A percentile compares a stretch with the other conserved stretches of the same genome.
These are phyloP conservation scores for Drosophila mercatorum DNA, from an alignment of 2,888 invertebrate genomes.

Conservation along the genomic window DNA sequence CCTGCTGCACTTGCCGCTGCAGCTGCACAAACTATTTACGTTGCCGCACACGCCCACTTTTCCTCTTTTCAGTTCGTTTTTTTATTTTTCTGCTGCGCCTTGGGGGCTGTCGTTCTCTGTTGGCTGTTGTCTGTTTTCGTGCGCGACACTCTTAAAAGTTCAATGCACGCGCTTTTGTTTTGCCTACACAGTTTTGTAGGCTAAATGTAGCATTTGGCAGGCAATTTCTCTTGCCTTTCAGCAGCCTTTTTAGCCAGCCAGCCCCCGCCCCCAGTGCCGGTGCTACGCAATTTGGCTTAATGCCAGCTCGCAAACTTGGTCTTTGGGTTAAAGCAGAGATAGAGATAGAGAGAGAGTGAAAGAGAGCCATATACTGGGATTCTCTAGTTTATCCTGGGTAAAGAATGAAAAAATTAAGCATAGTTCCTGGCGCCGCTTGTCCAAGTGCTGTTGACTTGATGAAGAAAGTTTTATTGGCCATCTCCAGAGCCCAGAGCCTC, in stretches of 20 bases:
- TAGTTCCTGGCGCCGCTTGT: slow-evolving; percentile 64
- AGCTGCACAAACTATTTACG: slow-evolving; percentile 70
- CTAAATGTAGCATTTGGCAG: slow-evolving; percentile 67
- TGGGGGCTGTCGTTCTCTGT: slow-evolving; percentile 16
- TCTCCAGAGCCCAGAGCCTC: slow-evolving; percentile 1
- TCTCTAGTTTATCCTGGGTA: slow-evolving; percentile 29
- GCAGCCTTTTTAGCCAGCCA: slow-evolving; percentile 47
- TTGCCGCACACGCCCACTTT: slow-evolving; percentile 62
- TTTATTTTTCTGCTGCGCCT: slow-evolving; percentile 18
- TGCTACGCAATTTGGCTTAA: slow-evolving; percentile 54
- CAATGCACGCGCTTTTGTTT: slow-evolving; percentile 73
- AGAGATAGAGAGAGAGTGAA: not conserved
- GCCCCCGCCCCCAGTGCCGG: slow-evolving; percentile 5
- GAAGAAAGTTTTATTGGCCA: slow-evolving; percentile 77
- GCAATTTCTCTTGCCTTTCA: slow-evolving; percentile 42
- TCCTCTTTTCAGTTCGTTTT: not conserved
- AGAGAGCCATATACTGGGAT: not conserved
- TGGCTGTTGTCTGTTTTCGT: slow-evolving; percentile 37
- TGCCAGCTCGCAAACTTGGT: slow-evolving; percentile 74
- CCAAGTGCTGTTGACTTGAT: slow-evolving; percentile 73
- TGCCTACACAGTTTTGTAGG: slow-evolving; percentile 52
- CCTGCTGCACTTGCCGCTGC: slow-evolving; percentile 40
- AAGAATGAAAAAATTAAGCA: slow-evolving; percentile 62
- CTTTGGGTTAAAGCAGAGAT: slow-evolving; percentile 68
- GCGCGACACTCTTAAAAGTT: slow-evolving; percentile 55